These are phyloP conservation scores for Leptinotarsa haldemani DNA, from an alignment of 2,888 invertebrate species.

Conservation along the genomic window DNA sequence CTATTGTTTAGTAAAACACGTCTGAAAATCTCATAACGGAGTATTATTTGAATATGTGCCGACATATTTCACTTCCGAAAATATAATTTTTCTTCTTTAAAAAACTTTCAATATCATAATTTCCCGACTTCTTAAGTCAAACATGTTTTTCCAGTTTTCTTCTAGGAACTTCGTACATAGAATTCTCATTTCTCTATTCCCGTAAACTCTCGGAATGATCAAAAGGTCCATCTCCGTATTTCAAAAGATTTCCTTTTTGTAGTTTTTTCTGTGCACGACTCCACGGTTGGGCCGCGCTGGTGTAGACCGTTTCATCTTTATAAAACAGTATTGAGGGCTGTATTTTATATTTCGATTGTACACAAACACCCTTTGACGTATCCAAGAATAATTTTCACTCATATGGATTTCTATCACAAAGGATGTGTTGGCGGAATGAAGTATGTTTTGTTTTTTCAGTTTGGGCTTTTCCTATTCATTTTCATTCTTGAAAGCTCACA, in stretches of 20 bases:
- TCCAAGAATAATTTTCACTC: neutral
- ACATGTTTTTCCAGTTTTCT: too few species aligned
- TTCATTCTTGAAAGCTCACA: too few species aligned
- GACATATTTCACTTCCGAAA: too few species aligned
- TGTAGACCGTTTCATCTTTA: neutral
- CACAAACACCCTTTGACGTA: conserved; percentile 1
- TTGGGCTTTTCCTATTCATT: neutral
- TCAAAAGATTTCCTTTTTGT: conserved; percentile 6
- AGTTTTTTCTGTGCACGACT: neutral
- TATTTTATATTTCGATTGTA: neutral
- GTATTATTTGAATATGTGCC: too few species aligned
- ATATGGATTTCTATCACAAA: neutral
- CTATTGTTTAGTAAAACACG: too few species aligned
- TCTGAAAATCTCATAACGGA: too few species aligned
- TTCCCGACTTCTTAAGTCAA: too few species aligned
- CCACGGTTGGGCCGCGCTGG: neutral
- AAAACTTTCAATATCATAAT: too few species aligned
- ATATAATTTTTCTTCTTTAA: too few species aligned
- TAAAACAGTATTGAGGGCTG: neutral
- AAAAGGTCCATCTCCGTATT: neutral
- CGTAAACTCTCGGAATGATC: neutral
- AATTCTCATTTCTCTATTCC: too few species aligned
- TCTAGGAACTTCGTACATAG: too few species aligned
- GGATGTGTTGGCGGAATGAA: neutral
- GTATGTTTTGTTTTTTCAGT: neutral